phyloP scores from a whole-genome alignment of 2,113 vertebrate species.

The Felis catus region DNA sequence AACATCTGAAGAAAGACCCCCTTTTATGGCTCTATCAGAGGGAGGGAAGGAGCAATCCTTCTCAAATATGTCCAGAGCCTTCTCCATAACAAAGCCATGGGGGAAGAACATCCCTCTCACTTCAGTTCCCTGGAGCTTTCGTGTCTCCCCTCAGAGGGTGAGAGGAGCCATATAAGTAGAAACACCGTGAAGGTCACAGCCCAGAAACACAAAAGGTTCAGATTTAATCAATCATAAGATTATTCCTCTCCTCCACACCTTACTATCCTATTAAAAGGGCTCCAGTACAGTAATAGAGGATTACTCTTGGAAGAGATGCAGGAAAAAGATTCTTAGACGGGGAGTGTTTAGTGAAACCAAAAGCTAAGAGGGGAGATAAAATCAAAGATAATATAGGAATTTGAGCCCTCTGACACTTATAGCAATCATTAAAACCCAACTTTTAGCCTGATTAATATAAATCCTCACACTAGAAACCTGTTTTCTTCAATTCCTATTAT shows the following conservation, averaged over 20 bases:
- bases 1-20: neutral
- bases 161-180: neutral
- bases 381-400: neutral
- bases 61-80: neutral
- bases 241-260: no score
- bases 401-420: neutral
- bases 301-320: neutral
- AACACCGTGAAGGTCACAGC: neutral
- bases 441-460: neutral
- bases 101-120: neutral
- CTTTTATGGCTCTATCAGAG: neutral
- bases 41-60: neutral
- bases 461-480: neutral
- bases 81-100: neutral
- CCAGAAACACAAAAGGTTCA: neutral
- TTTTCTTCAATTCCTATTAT: neutral
- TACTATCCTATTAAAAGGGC: neutral
- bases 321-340: neutral
- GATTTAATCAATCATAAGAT: neutral
- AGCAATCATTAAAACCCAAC: neutral
- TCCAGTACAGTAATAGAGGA: neutral
- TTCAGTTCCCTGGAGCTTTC: neutral
- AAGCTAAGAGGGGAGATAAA: neutral
- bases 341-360: neutral
- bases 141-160: neutral